Percentiles rank a stretch among this genome's conserved stretches.
Evolutionary conservation across 2,113 vertebrate genomes (phyloP).

Genomic region (Neomonachus schauinslandi): DNA sequence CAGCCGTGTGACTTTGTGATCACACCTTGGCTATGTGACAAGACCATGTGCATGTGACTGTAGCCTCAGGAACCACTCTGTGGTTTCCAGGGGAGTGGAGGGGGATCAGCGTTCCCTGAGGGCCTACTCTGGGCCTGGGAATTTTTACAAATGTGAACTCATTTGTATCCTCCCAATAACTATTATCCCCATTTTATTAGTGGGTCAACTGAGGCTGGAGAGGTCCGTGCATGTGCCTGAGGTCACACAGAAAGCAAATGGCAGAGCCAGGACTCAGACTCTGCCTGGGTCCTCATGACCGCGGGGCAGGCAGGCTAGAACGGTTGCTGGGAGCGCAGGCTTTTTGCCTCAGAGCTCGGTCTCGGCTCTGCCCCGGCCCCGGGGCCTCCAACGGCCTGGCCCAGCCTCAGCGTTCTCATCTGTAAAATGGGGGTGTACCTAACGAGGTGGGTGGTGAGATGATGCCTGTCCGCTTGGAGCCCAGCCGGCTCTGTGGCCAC

Average conservation of each 20-base stretch:
- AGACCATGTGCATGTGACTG: neutral
- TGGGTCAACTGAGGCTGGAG: neutral
- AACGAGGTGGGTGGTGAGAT: neutral
- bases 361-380: rapidly evolving
- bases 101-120: neutral
- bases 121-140: neutral
- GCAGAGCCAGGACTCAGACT: neutral
- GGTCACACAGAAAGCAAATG: neutral
- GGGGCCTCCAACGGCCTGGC: neutral
- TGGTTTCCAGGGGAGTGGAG: neutral
- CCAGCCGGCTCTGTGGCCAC: rapidly evolving
- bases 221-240: neutral
- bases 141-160: neutral
- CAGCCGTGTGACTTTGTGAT: constrained; percentile 1
- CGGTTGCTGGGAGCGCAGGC: neutral
- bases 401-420: constrained; percentile 15
- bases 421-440: constrained; percentile 11
- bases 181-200: neutral
- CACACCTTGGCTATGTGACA: constrained; percentile 3
- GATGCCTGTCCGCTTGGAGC: rapidly evolving
- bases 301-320: neutral
- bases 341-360: neutral
- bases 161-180: neutral
- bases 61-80: neutral
- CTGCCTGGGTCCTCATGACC: neutral